phyloP scores from a whole-genome alignment of 1,140 invertebrate genomes.

The Trichonephila inaurata region DNA sequence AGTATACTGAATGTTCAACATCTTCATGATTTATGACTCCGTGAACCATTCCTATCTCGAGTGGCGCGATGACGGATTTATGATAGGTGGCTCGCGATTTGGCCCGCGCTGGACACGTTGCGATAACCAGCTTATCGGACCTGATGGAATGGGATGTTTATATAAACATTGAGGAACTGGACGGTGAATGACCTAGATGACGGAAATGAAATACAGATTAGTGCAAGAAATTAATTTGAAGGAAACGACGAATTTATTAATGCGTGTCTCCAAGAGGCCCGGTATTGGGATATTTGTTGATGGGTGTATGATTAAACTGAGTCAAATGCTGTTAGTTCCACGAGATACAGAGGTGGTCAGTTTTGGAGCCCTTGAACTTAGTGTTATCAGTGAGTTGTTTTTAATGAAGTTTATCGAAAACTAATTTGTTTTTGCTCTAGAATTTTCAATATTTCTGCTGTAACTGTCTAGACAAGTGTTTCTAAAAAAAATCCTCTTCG shows the following conservation, averaged over 20 bases:
- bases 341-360: background rate
- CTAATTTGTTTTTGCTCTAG: background rate
- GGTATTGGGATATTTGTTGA: background rate
- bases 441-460: no score
- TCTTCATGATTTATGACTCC: background rate
- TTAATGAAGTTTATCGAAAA: constrained; percentile 6
- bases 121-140: background rate
- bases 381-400: background rate
- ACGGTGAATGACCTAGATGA: constrained; percentile 3
- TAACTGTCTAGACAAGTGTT: no score
- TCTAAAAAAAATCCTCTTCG: no score
- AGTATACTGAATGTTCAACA: constrained; percentile 28
- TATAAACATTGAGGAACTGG: background rate
- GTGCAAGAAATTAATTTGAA: constrained; percentile 5
- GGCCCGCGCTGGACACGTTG: background rate
- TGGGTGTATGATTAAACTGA: background rate
- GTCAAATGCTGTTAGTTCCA: background rate
- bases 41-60: background rate
- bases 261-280: background rate
- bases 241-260: background rate
- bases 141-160: constrained; percentile 5
- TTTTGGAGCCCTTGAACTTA: background rate
- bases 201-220: background rate
- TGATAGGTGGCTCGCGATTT: background rate
- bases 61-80: background rate